Evolutionary conservation across 2,888 invertebrate species (phyloP).

Genomic region (Lampropteryx suffumata): DNA sequence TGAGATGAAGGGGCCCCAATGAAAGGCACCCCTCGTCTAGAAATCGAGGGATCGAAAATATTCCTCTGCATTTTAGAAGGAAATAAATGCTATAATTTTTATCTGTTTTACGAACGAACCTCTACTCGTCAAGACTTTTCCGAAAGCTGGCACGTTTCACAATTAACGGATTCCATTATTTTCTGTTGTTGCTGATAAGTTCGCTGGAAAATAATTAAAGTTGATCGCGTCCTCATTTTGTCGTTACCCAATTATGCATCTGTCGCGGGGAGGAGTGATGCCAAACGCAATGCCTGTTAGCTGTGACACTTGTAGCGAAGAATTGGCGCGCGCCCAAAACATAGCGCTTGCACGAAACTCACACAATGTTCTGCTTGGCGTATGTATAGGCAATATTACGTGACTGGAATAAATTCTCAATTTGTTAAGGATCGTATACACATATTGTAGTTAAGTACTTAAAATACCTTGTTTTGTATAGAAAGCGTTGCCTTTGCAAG

Average conservation of each 20-base stretch:
- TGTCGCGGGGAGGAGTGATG: slow-evolving; percentile 54
- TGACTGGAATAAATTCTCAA: slow-evolving; percentile 39
- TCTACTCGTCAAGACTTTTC: slow-evolving; percentile 7
- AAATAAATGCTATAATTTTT: slow-evolving; percentile 47
- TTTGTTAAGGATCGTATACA: slow-evolving; percentile 14
- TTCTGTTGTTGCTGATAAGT: slow-evolving; percentile 32
- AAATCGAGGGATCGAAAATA: slow-evolving; percentile 49
- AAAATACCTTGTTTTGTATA: too few species aligned
- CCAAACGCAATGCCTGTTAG: slow-evolving; percentile 49
- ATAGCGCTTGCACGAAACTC: slow-evolving; percentile 40
- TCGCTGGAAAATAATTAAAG: slow-evolving; percentile 45
- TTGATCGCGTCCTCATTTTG: slow-evolving; percentile 56
- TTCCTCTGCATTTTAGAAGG: slow-evolving; percentile 59
- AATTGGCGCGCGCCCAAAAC: slow-evolving; percentile 66
- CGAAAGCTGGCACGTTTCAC: slow-evolving; percentile 29
- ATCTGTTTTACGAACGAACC: slow-evolving; percentile 39
- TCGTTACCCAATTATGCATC: slow-evolving; percentile 65
- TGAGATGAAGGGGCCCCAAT: slow-evolving; percentile 53
- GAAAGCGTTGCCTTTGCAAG: background rate
- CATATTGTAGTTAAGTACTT: slow-evolving; percentile 1
- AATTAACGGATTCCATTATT: slow-evolving; percentile 27
- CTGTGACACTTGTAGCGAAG: slow-evolving; percentile 72
- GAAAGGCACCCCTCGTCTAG: slow-evolving; percentile 54
- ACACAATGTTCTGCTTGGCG: slow-evolving; percentile 35
- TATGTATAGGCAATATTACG: slow-evolving; percentile 31